A percentile compares a stretch with the other conserved stretches of the same genome.
These are phyloP conservation scores for Melieria picta DNA, from an alignment of 2,888 invertebrate genomes.

Conservation along the genomic window DNA sequence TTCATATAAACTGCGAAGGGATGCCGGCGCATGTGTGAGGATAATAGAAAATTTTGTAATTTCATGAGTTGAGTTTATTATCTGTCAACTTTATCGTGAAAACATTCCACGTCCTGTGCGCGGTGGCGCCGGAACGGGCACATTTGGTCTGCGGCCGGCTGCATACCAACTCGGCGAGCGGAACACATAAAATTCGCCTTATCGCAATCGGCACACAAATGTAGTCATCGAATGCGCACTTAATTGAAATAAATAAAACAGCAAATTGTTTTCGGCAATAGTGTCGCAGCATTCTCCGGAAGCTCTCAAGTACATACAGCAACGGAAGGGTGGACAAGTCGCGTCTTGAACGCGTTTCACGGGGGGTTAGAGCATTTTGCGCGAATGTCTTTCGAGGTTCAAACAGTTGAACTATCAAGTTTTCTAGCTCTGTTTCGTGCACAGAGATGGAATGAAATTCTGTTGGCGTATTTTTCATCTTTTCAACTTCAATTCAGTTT, in stretches of 20 bases:
- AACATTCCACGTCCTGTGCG: no score
- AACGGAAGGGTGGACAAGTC: background rate
- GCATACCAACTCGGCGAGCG: no score
- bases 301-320: background rate
- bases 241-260: slow-evolving; percentile 38
- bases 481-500: no score
- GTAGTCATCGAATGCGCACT: slow-evolving; percentile 40
- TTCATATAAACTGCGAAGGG: no score
- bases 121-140: no score
- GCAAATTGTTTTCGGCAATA: background rate
- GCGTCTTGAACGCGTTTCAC: background rate
- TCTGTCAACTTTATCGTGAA: no score
- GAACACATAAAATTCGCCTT: slow-evolving; percentile 26
- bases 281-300: background rate
- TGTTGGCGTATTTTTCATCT: no score
- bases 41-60: no score
- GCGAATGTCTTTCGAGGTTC: slow-evolving; percentile 1
- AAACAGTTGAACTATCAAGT: background rate
- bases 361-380: background rate
- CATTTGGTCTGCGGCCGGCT: no score
- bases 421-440: background rate
- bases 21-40: no score
- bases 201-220: slow-evolving; percentile 25
- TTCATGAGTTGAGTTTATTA: no score
- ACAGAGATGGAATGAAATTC: no score